phyloP scores from a whole-genome alignment of 2,797 vertebrate species.

The Lacerta viridis region DNA sequence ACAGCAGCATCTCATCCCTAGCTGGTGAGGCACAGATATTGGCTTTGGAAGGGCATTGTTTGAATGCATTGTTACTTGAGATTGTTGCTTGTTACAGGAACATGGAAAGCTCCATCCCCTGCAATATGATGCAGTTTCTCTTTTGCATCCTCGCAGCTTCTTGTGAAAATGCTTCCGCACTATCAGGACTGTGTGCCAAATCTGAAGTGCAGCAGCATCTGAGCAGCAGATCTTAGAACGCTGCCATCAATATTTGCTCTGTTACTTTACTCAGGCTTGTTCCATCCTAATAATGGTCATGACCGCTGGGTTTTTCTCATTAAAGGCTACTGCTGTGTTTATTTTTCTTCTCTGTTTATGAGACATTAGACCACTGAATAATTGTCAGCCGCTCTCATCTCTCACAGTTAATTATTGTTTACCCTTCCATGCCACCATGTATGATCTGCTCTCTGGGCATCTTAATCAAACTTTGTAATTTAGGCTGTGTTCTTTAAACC shows the following conservation, averaged over 20 bases:
- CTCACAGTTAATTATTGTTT: constrained; percentile 22
- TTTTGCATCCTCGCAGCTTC: not conserved
- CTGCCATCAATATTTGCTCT: constrained; percentile 22
- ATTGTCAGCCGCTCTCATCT: constrained; percentile 1
- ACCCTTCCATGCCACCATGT: constrained; percentile 10
- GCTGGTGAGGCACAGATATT: not conserved
- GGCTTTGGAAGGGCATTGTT: not conserved
- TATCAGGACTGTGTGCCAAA: not conserved
- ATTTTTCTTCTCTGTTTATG: constrained; percentile 5
- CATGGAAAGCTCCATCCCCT: not conserved
- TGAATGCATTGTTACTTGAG: not conserved
- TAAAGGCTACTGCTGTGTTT: not conserved
- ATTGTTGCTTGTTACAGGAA: not conserved
- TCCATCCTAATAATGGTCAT: not conserved
- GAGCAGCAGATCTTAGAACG: not conserved
- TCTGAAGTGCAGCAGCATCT: not conserved
- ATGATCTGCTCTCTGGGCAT: not conserved
- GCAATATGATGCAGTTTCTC: not conserved
- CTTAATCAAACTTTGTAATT: constrained; percentile 19
- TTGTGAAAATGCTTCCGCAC: not conserved
- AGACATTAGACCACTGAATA: constrained; percentile 17
- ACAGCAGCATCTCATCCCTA: not conserved
- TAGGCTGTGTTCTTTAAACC: constrained; percentile 29
- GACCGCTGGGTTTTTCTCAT: not conserved
- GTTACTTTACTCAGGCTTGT: not conserved